Base-by-base conservation (phyloP, 2,888 invertebrate genomes). In the Drosophila anomalipes region DNA sequence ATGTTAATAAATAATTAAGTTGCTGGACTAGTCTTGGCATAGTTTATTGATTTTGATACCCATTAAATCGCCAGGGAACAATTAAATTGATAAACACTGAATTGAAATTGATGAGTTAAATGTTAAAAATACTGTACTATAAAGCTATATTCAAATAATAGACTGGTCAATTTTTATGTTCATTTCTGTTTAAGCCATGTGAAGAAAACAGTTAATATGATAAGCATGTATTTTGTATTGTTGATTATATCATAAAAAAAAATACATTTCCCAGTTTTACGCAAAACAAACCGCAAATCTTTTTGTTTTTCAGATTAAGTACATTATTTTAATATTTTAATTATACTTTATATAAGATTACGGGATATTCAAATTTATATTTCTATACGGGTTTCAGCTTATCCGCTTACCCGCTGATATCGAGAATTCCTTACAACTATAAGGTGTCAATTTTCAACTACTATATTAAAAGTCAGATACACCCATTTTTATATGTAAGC, bases 1-100 rank as follows among this genome's bases (percentile, higher is more conserved):
- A 14, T 5, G 35, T 35, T 5, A 16, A 81, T 84, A 87, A 84
- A 84, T 84, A 87, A 84, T 87, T 86, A 81, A 82, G 74, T 73
- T 78, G 49, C 68, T 59, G 44, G 52, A 51, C 70, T 19, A 56
- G 61, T 54, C 54, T 39, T 33, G 41, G 58, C 65, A 62, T 63
- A 68, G n/a, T 28, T 60, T 79, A 83, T 86, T 75, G 84, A 82
- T 83, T 83, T 81, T 56, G 37, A 12, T 26, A 51, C 4, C 35
- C 35, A 5, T 35, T 14, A 35, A 35, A 4, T 35, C 35, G 14
- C 14, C 35, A 12, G 35, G 14, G 2, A 35, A 35, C 0, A 14
- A 39, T 12, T 19, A 1, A 37, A 12, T 37, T 28, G 10, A 10
- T 7, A 12, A 54, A 54, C 26, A 28, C 1, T 4, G 26, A 16